A percentile compares a stretch with the other conserved stretches of the same genome.
phyloP scores from a whole-genome alignment of 2,797 vertebrate species.

The Uromys caudimaculatus region DNA sequence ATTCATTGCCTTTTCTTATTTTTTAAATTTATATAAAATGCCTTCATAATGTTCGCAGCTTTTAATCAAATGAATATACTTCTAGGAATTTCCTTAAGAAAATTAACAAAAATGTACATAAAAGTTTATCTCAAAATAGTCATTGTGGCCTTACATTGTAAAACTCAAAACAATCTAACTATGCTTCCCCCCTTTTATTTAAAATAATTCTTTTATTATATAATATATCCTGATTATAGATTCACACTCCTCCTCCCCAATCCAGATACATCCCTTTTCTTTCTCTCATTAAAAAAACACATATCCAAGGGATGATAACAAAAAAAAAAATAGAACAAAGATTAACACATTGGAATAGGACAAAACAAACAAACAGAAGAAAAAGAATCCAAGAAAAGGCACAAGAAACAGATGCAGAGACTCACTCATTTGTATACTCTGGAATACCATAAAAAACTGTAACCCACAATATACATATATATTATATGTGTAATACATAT shows the following conservation, averaged over 20 bases:
- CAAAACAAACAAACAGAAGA: not conserved
- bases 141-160: not conserved
- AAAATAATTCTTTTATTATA: not conserved
- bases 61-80: constrained; percentile 48
- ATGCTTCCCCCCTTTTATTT: not conserved
- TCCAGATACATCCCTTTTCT: not conserved
- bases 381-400: not conserved
- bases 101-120: constrained; percentile 43
- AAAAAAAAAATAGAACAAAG: not conserved
- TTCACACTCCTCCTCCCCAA: not conserved
- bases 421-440: not conserved
- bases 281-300: not conserved
- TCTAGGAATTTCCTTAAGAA: constrained; percentile 59
- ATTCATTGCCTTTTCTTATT: not conserved
- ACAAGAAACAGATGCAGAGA: not conserved
- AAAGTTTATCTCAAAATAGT: constrained; percentile 18
- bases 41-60: constrained; percentile 10
- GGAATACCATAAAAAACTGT: not conserved
- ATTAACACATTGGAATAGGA: not conserved
- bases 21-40: not conserved
- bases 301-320: not conserved
- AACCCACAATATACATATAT: not conserved
- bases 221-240: not conserved
- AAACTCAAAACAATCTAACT: not conserved
- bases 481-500: not conserved